Evolutionary conservation across 2,113 vertebrate genomes (phyloP).

Genomic region (Microcebus ravelobensis): DNA sequence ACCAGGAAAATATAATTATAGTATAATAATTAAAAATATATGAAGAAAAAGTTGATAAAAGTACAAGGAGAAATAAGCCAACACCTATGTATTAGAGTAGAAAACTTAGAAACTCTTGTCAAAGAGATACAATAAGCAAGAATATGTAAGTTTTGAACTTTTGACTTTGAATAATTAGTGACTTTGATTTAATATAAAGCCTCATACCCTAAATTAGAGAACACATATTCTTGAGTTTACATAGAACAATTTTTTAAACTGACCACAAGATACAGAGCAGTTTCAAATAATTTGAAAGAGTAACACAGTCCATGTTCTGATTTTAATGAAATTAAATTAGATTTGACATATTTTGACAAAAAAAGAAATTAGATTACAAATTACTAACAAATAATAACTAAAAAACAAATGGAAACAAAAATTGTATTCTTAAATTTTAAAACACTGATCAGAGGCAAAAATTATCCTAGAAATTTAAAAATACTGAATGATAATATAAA

Average conservation of each 20-base stretch:
- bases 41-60: neutral
- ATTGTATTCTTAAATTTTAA: neutral
- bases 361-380: neutral
- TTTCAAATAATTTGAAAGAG: neutral
- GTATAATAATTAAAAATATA: neutral
- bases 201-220: neutral
- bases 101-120: neutral
- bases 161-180: neutral
- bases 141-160: neutral
- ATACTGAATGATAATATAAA: constrained; percentile 10
- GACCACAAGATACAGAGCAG: neutral
- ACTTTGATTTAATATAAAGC: neutral
- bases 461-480: neutral
- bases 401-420: neutral
- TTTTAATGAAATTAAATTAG: neutral
- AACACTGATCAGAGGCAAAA: constrained; percentile 20
- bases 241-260: neutral
- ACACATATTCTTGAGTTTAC: neutral
- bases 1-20: neutral
- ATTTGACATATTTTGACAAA: neutral
- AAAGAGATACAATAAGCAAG: neutral
- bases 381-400: neutral
- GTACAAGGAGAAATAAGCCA: neutral
- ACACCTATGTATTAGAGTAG: neutral
- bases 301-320: neutral